These are phyloP conservation scores for Platysteira castanea DNA, from an alignment of 2,113 vertebrate species.

Conservation along the genomic window DNA sequence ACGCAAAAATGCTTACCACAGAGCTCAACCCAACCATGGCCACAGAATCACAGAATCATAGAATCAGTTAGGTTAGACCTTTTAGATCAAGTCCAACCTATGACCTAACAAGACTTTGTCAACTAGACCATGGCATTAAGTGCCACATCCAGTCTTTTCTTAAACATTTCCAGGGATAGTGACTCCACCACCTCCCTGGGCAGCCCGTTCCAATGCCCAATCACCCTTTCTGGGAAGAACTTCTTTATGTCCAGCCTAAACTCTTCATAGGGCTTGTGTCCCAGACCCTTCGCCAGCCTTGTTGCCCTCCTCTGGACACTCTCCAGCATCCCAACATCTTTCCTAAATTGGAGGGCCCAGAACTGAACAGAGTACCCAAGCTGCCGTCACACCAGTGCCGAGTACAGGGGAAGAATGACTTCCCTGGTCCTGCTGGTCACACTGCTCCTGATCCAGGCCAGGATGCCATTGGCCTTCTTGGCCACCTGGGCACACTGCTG, in stretches of 20 bases:
- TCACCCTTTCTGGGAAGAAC: too few relatives aligned
- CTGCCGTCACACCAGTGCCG: accelerated
- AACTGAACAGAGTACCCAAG: background rate
- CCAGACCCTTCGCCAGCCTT: background rate
- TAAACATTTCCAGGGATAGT: background rate
- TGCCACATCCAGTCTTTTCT: background rate
- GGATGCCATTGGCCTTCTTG: background rate
- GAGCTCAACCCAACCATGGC: too few relatives aligned
- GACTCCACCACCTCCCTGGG: background rate
- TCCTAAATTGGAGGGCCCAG: background rate
- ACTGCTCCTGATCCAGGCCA: background rate
- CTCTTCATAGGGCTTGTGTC: background rate
- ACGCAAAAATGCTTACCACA: background rate
- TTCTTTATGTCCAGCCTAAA: background rate
- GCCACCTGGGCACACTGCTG: background rate
- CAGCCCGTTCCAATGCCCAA: background rate
- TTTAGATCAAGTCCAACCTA: background rate
- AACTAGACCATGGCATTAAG: background rate
- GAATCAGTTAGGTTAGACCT: background rate
- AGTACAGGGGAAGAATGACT: background rate
- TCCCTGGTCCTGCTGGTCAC: background rate
- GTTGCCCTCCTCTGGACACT: background rate
- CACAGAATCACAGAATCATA: background rate
- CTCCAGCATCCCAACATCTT: accelerated
- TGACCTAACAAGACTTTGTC: background rate